Evolutionary conservation across 2,113 vertebrate genomes (phyloP).

Genomic region (Cnemophilus loriae): DNA sequence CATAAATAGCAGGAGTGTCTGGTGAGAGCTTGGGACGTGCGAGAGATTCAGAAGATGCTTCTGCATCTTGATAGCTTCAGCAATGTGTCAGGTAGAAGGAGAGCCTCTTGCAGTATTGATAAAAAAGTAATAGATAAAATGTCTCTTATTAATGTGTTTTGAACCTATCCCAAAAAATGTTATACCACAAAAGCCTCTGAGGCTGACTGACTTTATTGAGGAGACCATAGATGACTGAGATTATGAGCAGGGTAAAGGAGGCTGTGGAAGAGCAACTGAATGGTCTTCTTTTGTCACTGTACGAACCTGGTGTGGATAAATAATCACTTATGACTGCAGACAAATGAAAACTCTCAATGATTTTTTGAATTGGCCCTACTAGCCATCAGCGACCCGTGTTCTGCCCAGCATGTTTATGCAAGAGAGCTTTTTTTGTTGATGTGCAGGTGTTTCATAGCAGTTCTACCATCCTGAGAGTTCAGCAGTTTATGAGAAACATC

Average conservation of each 20-base stretch:
- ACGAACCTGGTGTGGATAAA: accelerated
- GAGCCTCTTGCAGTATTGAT: background rate
- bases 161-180: background rate
- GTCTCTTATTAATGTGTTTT: background rate
- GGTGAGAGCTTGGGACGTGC: background rate
- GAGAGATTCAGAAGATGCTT: background rate
- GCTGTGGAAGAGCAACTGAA: background rate
- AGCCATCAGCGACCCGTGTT: background rate
- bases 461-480: background rate
- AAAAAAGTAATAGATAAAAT: background rate
- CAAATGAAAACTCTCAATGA: background rate
- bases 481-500: background rate
- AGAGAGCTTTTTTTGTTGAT: background rate
- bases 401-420: background rate
- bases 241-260: background rate
- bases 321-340: background rate
- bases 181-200: background rate
- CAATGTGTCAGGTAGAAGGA: background rate
- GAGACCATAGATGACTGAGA: background rate
- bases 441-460: background rate
- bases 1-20: background rate
- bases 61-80: background rate
- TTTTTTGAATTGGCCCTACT: background rate
- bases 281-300: background rate
- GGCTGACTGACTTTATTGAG: background rate